Evolutionary conservation across 2,888 invertebrate genomes (phyloP).

Genomic region (Heliconius hortense): DNA sequence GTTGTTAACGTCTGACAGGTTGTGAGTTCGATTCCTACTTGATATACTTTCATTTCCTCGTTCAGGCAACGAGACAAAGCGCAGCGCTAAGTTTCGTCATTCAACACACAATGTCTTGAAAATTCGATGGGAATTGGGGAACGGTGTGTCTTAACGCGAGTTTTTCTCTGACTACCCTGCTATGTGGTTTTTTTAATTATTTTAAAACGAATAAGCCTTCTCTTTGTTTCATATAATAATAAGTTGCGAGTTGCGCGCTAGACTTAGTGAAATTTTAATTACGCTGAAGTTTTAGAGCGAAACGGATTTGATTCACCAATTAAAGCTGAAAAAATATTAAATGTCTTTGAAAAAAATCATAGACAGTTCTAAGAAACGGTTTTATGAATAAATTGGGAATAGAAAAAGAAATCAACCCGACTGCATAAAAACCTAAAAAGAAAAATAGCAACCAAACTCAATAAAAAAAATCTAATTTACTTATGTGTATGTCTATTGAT

Average conservation of each 20-base stretch:
- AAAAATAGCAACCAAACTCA: no score
- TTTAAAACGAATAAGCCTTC: not conserved
- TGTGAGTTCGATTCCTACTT: no score
- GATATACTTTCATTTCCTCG: no score
- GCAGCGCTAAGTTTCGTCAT: not conserved
- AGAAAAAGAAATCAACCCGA: no score
- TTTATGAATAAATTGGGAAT: not conserved
- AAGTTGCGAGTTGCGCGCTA: not conserved
- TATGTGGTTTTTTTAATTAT: no score
- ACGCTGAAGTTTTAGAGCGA: constrained; percentile 4
- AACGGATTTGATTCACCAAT: constrained; percentile 2
- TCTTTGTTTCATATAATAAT: not conserved
- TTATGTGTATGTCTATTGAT: no score
- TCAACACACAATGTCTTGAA: not conserved
- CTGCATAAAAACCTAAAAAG: no score
- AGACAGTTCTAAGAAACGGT: not conserved
- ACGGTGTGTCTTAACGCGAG: no score
- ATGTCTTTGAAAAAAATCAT: not conserved
- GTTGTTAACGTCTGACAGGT: no score
- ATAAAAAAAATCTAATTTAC: no score
- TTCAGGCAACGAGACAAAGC: not conserved
- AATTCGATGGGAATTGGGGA: not conserved
- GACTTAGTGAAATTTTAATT: constrained; percentile 9
- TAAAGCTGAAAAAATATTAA: not conserved
- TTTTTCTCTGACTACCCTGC: no score